Conservation (phyloP, 1,140 invertebrate species). For the Drosophila melanica region DNA sequence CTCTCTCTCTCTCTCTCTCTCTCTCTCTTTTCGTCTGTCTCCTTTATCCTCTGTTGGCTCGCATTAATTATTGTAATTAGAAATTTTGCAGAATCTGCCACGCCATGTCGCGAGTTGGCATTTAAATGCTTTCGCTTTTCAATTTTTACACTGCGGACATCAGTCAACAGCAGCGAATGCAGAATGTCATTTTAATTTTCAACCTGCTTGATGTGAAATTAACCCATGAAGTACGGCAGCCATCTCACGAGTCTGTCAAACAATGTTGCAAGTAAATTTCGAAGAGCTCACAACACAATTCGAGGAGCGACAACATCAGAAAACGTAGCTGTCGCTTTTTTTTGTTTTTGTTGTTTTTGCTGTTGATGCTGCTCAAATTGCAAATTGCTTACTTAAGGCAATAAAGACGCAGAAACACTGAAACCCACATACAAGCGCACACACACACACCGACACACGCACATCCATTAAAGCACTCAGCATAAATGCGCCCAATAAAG, state of each 20-base stretch:
- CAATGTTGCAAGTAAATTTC: conserved; percentile 68
- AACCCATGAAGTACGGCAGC: conserved; percentile 62
- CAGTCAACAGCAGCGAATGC: conserved; percentile 21
- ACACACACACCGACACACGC: conserved; percentile 5
- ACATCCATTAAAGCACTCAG: conserved; percentile 55
- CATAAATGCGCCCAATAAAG: conserved; percentile 59
- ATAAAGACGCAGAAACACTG: conserved; percentile 60
- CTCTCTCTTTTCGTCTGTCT: neutral
- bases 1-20: neutral
- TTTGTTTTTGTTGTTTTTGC: conserved; percentile 8
- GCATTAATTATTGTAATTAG: conserved; percentile 78
- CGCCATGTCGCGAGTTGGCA: conserved; percentile 29
- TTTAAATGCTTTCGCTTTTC: conserved; percentile 37
- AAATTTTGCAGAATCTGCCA: conserved; percentile 59
- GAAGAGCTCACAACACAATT: conserved; percentile 59
- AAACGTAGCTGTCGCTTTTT: conserved; percentile 32
- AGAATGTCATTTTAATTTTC: conserved; percentile 2
- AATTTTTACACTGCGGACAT: conserved; percentile 46
- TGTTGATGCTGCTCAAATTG: conserved; percentile 67
- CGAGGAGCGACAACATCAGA: conserved; percentile 1
- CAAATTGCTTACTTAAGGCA: conserved; percentile 80
- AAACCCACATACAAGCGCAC: conserved; percentile 26
- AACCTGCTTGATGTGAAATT: conserved; percentile 58
- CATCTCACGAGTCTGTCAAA: conserved; percentile 42
- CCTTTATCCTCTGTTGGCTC: neutral